A percentile compares a stretch with the other conserved stretches of the same genome.
Conservation (phyloP, 2,888 invertebrate species). For the Dicranocentrus wangi region DNA sequence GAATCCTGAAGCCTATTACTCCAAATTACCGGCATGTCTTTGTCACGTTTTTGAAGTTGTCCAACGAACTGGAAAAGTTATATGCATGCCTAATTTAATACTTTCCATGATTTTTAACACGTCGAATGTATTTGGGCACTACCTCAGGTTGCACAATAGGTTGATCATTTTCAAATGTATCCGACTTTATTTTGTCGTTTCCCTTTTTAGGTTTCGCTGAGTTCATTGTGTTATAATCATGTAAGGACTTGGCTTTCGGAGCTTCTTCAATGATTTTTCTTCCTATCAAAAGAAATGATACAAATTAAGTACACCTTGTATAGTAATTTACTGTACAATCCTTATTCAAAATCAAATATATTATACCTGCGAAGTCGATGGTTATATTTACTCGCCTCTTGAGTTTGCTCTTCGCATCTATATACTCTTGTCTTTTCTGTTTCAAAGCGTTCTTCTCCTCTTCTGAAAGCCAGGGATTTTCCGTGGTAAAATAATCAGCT, state of each 20-base stretch:
- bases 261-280: conserved; percentile 77
- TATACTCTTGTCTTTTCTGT: conserved; percentile 81
- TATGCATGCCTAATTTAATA: too few species aligned
- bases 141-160: conserved; percentile 51
- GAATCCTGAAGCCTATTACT: conserved; percentile 82
- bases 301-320: too few species aligned
- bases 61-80: conserved; percentile 71
- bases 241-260: conserved; percentile 73
- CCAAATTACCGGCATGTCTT: conserved; percentile 62
- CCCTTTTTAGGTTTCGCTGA: conserved; percentile 25
- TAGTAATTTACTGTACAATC: too few species aligned
- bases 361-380: conserved; percentile 86
- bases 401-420: conserved; percentile 81
- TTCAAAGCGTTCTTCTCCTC: conserved; percentile 82
- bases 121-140: too few species aligned
- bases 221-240: conserved; percentile 43
- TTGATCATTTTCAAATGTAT: conserved; percentile 31
- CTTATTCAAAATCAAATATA: too few species aligned
- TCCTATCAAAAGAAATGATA: conserved; percentile 71
- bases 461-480: conserved; percentile 86
- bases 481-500: conserved; percentile 88
- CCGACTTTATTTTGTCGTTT: conserved; percentile 35
- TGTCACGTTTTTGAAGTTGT: conserved; percentile 55
- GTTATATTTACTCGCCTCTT: conserved; percentile 81
- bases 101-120: too few species aligned